phyloP scores from a whole-genome alignment of 2,888 invertebrate species.

The Cloeon dipterum region DNA sequence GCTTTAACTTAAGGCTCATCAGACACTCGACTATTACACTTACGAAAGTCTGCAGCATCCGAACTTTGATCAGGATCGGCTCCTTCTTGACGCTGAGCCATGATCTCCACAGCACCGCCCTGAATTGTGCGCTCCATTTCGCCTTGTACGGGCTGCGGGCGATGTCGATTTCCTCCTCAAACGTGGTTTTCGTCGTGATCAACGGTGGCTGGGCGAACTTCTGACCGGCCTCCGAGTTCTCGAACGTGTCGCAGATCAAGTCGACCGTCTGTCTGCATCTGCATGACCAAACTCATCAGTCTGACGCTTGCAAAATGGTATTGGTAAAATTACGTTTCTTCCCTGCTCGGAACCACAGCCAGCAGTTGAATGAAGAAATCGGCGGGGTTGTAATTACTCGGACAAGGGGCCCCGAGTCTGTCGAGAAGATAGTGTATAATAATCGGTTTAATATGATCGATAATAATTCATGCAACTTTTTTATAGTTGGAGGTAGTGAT shows the following conservation, averaged over 20 bases:
- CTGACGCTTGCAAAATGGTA: too few species aligned
- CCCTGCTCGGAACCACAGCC: conserved; percentile 65
- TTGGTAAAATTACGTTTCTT: too few species aligned
- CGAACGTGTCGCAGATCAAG: conserved; percentile 55
- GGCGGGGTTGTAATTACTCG: conserved; percentile 79
- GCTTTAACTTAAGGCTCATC: neutral
- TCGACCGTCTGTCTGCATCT: conserved; percentile 54
- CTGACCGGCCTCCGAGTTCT: conserved; percentile 32
- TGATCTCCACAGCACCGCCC: conserved; percentile 74
- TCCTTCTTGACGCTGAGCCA: conserved; percentile 76
- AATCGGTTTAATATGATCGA: too few species aligned
- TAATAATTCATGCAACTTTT: too few species aligned
- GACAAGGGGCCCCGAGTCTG: conserved; percentile 62
- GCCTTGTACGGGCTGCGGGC: conserved; percentile 46
- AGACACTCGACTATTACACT: conserved; percentile 19
- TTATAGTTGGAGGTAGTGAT: too few species aligned
- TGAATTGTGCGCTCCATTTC: conserved; percentile 69
- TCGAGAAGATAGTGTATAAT: conserved; percentile 5
- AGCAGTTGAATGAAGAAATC: conserved; percentile 81
- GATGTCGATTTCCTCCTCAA: conserved; percentile 9
- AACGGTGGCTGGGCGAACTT: conserved; percentile 9
- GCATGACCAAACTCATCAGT: too few species aligned
- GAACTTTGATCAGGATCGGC: conserved; percentile 70
- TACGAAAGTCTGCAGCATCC: conserved; percentile 72
- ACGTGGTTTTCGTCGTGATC: neutral